A percentile compares a stretch with the other conserved stretches of the same genome.
These are phyloP conservation scores for Dryocosmus kuriphilus DNA, from an alignment of 2,888 invertebrate species.

Conservation along the genomic window DNA sequence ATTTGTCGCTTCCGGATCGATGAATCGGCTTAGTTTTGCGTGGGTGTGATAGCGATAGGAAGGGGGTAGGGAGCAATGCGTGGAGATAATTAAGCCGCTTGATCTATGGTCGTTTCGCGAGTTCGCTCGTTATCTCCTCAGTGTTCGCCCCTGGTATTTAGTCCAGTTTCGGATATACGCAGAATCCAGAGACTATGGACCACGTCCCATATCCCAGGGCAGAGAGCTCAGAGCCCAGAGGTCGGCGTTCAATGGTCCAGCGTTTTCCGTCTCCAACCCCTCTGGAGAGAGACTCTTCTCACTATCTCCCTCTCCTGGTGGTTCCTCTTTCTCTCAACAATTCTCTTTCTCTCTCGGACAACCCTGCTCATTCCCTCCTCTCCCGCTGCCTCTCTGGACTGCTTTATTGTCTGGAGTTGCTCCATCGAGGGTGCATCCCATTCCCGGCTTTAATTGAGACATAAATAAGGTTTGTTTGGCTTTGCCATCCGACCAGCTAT, in stretches of 20 bases:
- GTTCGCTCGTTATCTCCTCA: slow-evolving; percentile 78
- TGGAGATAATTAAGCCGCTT: slow-evolving; percentile 77
- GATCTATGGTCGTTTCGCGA: slow-evolving; percentile 77
- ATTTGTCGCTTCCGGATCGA: slow-evolving; percentile 27
- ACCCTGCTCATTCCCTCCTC: slow-evolving; percentile 46
- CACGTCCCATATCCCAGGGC: slow-evolving; percentile 57
- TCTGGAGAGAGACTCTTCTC: slow-evolving; percentile 43
- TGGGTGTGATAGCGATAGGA: slow-evolving; percentile 65
- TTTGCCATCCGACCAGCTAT: slow-evolving; percentile 75
- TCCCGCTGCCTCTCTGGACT: slow-evolving; percentile 53
- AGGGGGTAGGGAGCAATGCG: slow-evolving; percentile 70
- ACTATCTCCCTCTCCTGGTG: slow-evolving; percentile 53
- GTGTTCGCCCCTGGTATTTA: slow-evolving; percentile 71
- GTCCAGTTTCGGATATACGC: slow-evolving; percentile 71
- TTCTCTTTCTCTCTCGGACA: slow-evolving; percentile 19
- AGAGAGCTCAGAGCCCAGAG: slow-evolving; percentile 72
- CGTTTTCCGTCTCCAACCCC: slow-evolving; percentile 65
- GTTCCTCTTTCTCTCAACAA: slow-evolving; percentile 47
- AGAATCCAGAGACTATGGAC: slow-evolving; percentile 61
- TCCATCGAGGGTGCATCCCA: slow-evolving; percentile 78
- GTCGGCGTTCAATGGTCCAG: slow-evolving; percentile 76
- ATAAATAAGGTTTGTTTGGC: slow-evolving; percentile 78
- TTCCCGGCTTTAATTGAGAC: slow-evolving; percentile 78
- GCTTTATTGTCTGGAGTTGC: slow-evolving; percentile 77
- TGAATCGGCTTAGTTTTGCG: slow-evolving; percentile 47